Percentiles rank a stretch among this genome's conserved stretches.
Evolutionary conservation across 2,888 invertebrate species (phyloP).

Genomic region (Coleophora deauratella): DNA sequence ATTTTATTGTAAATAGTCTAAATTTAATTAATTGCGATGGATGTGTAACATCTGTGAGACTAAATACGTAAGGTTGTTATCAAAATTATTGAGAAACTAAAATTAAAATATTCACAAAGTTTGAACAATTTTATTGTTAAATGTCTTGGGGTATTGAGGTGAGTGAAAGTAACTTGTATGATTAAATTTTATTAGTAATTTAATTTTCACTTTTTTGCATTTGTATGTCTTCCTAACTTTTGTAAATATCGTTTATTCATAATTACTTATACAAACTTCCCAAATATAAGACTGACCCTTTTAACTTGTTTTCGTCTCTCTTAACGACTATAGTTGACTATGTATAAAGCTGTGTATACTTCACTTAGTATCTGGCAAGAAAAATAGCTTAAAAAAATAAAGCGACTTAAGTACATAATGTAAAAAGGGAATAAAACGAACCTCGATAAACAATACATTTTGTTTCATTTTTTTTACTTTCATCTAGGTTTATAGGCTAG

Average conservation of each 20-base stretch:
- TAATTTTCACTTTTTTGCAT: conserved; percentile 53
- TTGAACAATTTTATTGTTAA: conserved; percentile 43
- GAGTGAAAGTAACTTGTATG: conserved; percentile 34
- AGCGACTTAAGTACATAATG: conserved; percentile 61
- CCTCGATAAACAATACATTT: conserved; percentile 25
- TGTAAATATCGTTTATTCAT: conserved; percentile 66
- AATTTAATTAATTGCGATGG: conserved; percentile 45
- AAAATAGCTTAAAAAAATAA: conserved; percentile 53
- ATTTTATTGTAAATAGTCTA: conserved; percentile 53
- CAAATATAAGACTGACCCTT: conserved; percentile 75
- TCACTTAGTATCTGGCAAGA: conserved; percentile 48
- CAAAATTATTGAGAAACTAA: conserved; percentile 36
- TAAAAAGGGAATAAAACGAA: conserved; percentile 60
- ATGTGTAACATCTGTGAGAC: conserved; percentile 65
- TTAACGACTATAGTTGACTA: conserved; percentile 40
- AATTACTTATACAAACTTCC: conserved; percentile 69
- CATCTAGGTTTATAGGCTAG: no score
- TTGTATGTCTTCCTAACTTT: conserved; percentile 68
- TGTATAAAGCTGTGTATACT: conserved; percentile 58
- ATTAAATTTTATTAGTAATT: conserved; percentile 43
- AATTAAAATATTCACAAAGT: conserved; percentile 44
- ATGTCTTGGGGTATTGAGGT: conserved; percentile 42
- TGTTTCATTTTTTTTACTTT: not conserved
- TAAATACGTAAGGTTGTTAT: conserved; percentile 67
- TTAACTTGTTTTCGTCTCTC: conserved; percentile 68